A percentile compares a stretch with the other conserved stretches of the same genome.
Evolutionary conservation across 2,797 vertebrate genomes (phyloP).

Genomic region (Cuculus canorus): DNA sequence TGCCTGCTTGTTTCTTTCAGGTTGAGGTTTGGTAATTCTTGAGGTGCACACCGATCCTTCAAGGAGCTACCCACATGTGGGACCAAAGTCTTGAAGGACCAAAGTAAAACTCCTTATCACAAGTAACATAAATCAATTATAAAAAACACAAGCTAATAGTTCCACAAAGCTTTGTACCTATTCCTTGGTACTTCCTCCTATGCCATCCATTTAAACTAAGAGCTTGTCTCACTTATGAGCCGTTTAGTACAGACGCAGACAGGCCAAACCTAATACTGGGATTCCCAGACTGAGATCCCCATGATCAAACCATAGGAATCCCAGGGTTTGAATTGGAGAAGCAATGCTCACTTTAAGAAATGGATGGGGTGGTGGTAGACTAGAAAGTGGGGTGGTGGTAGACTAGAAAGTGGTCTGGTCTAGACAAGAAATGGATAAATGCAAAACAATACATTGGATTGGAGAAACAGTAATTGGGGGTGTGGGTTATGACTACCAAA

Average conservation of each 20-base stretch:
- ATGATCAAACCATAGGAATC: neutral
- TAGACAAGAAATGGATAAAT: neutral
- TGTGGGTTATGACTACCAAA: neutral
- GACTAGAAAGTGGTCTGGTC: neutral
- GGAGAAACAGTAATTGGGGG: neutral
- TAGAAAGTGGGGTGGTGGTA: neutral
- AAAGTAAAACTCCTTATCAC: neutral
- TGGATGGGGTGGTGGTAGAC: neutral
- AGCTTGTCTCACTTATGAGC: neutral
- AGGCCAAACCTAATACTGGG: neutral
- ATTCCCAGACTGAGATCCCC: neutral
- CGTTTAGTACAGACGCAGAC: fast-evolving
- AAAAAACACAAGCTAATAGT: neutral
- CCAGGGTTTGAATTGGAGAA: neutral
- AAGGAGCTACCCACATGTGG: neutral
- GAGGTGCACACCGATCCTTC: neutral
- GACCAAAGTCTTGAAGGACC: neutral
- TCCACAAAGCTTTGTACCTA: neutral
- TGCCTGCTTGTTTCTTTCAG: neutral
- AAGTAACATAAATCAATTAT: neutral
- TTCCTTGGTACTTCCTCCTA: neutral
- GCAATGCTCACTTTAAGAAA: neutral
- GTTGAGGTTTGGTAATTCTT: neutral
- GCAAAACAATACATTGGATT: neutral
- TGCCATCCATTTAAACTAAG: neutral